A percentile compares a stretch with the other conserved stretches of the same genome.
These are phyloP conservation scores for Brachyhypopomus gauderio DNA, from an alignment of 2,113 vertebrate species.

Conservation along the genomic window DNA sequence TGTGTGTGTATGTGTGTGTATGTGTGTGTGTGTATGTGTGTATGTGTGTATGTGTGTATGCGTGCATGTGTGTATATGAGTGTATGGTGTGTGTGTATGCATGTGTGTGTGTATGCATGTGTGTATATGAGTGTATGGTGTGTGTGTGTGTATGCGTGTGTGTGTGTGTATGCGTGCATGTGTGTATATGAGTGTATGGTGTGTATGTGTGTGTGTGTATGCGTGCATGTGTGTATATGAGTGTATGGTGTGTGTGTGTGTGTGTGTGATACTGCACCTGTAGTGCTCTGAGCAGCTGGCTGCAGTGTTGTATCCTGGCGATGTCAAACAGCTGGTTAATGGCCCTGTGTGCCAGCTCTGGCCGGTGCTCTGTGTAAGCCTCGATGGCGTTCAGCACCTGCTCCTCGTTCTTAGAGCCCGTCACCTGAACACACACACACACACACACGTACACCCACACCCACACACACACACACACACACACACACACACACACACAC, in stretches of 20 bases:
- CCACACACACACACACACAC: background rate
- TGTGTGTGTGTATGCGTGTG: no score
- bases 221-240: background rate
- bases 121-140: no score
- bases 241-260: background rate
- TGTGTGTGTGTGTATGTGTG: no score
- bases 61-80: no score
- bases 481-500: background rate
- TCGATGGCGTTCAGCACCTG: constrained; percentile 96
- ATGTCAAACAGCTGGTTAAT: constrained; percentile 98
- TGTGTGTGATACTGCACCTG: constrained; percentile 73
- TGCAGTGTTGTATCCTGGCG: constrained; percentile 92
- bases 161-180: no score
- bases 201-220: background rate
- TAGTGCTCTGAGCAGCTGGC: constrained; percentile 88
- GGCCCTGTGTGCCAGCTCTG: constrained; percentile 91
- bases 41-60: no score
- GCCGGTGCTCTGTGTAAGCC: constrained; percentile 91
- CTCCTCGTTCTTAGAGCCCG: constrained; percentile 93
- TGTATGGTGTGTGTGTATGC: no score
- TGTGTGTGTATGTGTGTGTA: no score
- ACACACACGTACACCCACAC: background rate
- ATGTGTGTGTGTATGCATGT: no score
- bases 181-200: no score
- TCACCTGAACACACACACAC: constrained; percentile 82